Base-by-base conservation (phyloP, 1,140 invertebrate genomes). In the Probaryconus sp. region DNA sequence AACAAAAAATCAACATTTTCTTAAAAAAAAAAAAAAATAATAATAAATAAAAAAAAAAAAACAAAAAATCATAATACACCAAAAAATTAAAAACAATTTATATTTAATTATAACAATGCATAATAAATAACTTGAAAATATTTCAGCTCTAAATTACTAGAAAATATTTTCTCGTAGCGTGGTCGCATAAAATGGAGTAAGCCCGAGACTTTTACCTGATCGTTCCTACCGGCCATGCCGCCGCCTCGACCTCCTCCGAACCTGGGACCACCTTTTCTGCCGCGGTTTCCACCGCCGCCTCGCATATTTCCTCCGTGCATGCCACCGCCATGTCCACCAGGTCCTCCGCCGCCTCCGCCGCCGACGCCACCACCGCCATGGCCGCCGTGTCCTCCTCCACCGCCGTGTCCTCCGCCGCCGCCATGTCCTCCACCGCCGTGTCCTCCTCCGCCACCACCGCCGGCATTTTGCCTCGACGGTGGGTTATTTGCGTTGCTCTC, bases 331-430 rank as follows among this genome's bases (percentile, higher is more conserved):
- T 26, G 47, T 33, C 56, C 56, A 37, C 48, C 48, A 4, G 50
- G 50, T 1, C 69, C n/a, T n/a, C n/a, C n/a, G n/a, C n/a, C n/a
- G n/a, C n/a, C n/a, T n/a, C n/a, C n/a, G n/a, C n/a, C n/a, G 1
- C 56, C 70, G 0, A 79, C 80, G 1, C 81, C 79, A 0, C 81
- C 73, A 0, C 82, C 76, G 11, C 81, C 79, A 1, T 83, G 80
- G 0, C 83, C 83, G 3, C 82, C 53, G 0, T 82, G 80, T 2
- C 81, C 81, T 5, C 83, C 84, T 77, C 81, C 83, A 13, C 83
- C 71, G 2, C 81, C 80, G 7, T 73, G 63, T 1, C 21, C 33
- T n/a, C 43, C 56, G 13, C 67, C 61, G 5, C 67, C 50, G 5
- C 76, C 70, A 0, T 64, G 53, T 1, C 30, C 21, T 3, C 38